Evolutionary conservation across 1,140 invertebrate species (phyloP).

Genomic region (Drosophila eugracilis): DNA sequence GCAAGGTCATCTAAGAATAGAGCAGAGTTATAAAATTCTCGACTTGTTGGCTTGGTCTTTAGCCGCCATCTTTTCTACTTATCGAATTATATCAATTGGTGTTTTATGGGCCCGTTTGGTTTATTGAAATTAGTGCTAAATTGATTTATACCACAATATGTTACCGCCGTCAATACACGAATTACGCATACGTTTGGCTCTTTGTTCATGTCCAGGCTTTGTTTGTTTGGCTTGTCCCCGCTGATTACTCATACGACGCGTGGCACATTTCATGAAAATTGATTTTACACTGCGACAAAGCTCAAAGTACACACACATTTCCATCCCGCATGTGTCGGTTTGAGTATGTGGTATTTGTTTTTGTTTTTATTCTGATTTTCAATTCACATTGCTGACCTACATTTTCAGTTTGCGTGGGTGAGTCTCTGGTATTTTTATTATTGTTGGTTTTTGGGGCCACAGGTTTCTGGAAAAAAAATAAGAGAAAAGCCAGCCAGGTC

Average conservation of each 20-base stretch:
- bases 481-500: slow-evolving; percentile 36
- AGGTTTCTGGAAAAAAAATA: slow-evolving; percentile 45
- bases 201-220: slow-evolving; percentile 34
- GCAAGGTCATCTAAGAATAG: slow-evolving; percentile 17
- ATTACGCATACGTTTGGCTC: slow-evolving; percentile 31
- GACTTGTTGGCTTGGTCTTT: slow-evolving; percentile 2
- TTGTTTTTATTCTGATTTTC: slow-evolving; percentile 62
- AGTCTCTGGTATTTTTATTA: slow-evolving; percentile 11
- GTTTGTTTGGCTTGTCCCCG: slow-evolving; percentile 53
- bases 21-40: not conserved
- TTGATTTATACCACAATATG: slow-evolving; percentile 77
- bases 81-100: slow-evolving; percentile 35
- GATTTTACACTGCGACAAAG: slow-evolving; percentile 78
- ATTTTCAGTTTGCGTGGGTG: slow-evolving; percentile 55
- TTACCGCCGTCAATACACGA: slow-evolving; percentile 37
- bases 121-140: slow-evolving; percentile 77
- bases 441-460: slow-evolving; percentile 23
- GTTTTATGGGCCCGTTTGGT: slow-evolving; percentile 48
- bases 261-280: slow-evolving; percentile 79
- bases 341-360: slow-evolving; percentile 44
- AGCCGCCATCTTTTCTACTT: slow-evolving; percentile 9
- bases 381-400: slow-evolving; percentile 78
- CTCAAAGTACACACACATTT: slow-evolving; percentile 29
- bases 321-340: slow-evolving; percentile 7
- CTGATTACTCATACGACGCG: slow-evolving; percentile 78